Base-by-base conservation (phyloP, 53 echinoderm and acorn worm genomes). In the Stichopus horrens region DNA sequence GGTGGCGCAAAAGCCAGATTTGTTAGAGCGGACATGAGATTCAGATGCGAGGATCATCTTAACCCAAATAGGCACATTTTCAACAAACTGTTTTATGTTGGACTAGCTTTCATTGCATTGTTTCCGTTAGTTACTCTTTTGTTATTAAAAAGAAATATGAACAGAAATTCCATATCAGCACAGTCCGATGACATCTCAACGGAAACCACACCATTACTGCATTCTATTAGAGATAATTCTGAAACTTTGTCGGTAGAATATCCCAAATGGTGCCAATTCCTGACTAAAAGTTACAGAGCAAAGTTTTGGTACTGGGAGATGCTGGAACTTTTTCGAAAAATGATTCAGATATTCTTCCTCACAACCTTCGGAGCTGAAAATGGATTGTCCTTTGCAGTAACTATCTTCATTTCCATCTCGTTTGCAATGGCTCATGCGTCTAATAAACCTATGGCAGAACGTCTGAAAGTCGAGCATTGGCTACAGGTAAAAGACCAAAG, bases 291-390 rank as follows among this genome's bases (percentile, higher is more conserved):
- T 21, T 81, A 81, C 23, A 56, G 22, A 81, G 57, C 57, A 58
- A 81, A 81, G 21, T 81, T 57, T 81, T 81, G 81, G 81, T 81
- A 81, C 53, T 81, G 81, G 81, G 81, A 81, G 21, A 81, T 81
- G 81, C 8, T 81, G 4, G 81, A 81, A 56, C 56, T 81, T 8
- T 81, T 81, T 13, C 56, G 81, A 22, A 81, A 81, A 58, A 81
- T 81, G 81, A 56, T 81, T 21, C 81, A 81, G 22, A 81, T 81
- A 55, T 81, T 55, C 56, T 81, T 81, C 21, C 58, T 81, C 18
- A 81, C 81, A 21, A 58, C 56, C 10, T 81, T 18, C 56, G 81
- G 81, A 5, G 21, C 81, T 16, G 56, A 58, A 7, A 56, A 56
- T 16, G 81, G 58, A n/a, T 19, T 81, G 18, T 81, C 56, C 20